These are phyloP conservation scores for Esox lucius DNA, from an alignment of 2,797 vertebrate species.

Conservation along the genomic window DNA sequence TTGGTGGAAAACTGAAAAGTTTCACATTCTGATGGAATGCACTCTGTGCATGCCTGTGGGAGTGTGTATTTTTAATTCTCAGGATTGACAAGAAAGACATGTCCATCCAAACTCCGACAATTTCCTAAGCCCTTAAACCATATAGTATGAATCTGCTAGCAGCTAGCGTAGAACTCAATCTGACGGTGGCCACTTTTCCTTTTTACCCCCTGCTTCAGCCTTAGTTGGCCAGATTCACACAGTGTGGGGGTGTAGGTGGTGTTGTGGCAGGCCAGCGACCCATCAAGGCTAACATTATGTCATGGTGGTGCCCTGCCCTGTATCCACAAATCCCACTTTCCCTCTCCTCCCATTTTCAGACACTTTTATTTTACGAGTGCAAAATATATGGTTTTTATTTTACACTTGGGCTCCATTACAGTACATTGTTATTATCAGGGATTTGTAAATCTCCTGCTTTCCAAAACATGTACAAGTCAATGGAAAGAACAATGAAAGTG, in stretches of 20 bases:
- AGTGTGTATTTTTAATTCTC: slow-evolving; percentile 6
- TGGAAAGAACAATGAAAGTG: neutral
- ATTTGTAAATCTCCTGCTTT: slow-evolving; percentile 30
- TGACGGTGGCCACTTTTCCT: neutral
- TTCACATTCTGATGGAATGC: neutral
- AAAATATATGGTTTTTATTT: slow-evolving; percentile 53
- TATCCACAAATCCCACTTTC: slow-evolving; percentile 1
- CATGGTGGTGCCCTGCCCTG: slow-evolving; percentile 26
- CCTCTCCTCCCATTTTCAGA: neutral
- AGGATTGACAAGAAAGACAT: neutral
- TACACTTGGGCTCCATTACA: slow-evolving; percentile 56
- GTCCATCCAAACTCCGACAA: neutral
- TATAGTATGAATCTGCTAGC: neutral
- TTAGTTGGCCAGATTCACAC: slow-evolving; percentile 29
- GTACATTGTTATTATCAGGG: slow-evolving; percentile 56
- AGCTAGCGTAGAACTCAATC: neutral
- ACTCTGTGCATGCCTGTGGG: too few relatives aligned
- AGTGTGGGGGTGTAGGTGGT: slow-evolving; percentile 20
- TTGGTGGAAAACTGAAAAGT: neutral
- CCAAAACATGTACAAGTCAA: slow-evolving; percentile 7
- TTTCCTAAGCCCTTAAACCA: slow-evolving; percentile 42
- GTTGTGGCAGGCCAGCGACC: slow-evolving; percentile 50
- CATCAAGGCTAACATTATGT: slow-evolving; percentile 47
- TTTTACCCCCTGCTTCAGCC: neutral
- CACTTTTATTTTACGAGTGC: slow-evolving; percentile 45